Conservation (phyloP, 2,113 vertebrate species). For the Spermophilus dauricus region DNA sequence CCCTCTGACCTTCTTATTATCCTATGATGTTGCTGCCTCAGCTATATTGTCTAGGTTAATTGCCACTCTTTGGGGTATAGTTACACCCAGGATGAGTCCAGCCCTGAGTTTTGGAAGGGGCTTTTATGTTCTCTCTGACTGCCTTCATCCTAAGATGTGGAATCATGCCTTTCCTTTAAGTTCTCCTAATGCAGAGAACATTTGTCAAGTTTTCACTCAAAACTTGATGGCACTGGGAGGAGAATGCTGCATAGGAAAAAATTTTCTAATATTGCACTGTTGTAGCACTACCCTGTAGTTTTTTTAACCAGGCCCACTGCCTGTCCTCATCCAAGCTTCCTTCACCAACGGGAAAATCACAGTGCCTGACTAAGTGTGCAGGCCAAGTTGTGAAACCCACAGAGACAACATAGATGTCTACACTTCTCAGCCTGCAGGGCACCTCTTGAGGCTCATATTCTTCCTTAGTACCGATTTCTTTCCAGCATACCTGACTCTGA, state of each 20-base stretch:
- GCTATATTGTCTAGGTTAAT: not conserved
- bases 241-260: not conserved
- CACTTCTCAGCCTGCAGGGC: not conserved
- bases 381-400: not conserved
- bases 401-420: not conserved
- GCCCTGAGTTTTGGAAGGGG: not conserved
- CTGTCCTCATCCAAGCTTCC: not conserved
- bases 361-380: not conserved
- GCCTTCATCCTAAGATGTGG: not conserved
- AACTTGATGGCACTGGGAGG: not conserved
- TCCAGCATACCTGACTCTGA: not conserved
- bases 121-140: not conserved
- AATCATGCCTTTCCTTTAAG: not conserved
- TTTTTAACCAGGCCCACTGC: not conserved
- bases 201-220: not conserved
- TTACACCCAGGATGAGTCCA: not conserved
- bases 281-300: not conserved
- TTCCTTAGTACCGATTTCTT: not conserved
- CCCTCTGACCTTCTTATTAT: not conserved
- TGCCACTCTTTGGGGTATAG: not conserved
- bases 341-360: not conserved
- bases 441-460: not conserved
- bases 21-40: not conserved
- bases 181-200: not conserved
- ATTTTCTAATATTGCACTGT: not conserved